Evolutionary conservation across 2,113 vertebrate genomes (phyloP).

Genomic region (Chroicocephalus ridibundus): DNA sequence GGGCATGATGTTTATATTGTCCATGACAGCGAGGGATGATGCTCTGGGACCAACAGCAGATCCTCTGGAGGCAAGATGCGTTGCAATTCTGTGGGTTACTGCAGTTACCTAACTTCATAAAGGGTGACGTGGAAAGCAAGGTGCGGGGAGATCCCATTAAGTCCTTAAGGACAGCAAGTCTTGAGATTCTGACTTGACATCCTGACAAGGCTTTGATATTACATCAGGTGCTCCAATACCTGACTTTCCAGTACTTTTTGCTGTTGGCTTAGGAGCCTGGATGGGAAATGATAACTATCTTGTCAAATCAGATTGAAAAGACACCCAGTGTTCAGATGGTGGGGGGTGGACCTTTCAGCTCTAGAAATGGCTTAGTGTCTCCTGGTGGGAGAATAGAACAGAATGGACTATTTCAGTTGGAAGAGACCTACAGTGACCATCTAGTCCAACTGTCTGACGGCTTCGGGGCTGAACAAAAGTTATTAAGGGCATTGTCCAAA

Average conservation of each 20-base stretch:
- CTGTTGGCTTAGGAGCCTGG: background rate
- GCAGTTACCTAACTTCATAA: background rate
- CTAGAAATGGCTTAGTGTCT: background rate
- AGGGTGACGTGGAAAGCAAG: background rate
- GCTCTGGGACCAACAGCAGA: background rate
- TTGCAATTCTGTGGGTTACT: background rate
- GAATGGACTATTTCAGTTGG: background rate
- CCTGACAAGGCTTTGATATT: background rate
- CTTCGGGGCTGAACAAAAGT: background rate
- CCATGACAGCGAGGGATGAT: background rate
- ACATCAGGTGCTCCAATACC: background rate
- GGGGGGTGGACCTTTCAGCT: fast-evolving
- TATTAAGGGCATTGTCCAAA: background rate
- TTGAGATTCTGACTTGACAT: background rate
- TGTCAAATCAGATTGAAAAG: background rate
- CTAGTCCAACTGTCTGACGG: background rate
- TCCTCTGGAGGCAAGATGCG: fast-evolving
- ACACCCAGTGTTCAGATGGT: background rate
- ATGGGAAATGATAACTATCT: background rate
- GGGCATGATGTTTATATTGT: background rate
- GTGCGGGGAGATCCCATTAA: background rate
- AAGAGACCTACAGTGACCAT: background rate
- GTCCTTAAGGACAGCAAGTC: background rate
- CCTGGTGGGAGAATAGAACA: background rate
- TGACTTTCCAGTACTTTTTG: background rate